Evolutionary conservation across 2,797 vertebrate genomes (phyloP), one percentile per base, ranked within the genome.

Genomic region (Podargus strigoides): DNA sequence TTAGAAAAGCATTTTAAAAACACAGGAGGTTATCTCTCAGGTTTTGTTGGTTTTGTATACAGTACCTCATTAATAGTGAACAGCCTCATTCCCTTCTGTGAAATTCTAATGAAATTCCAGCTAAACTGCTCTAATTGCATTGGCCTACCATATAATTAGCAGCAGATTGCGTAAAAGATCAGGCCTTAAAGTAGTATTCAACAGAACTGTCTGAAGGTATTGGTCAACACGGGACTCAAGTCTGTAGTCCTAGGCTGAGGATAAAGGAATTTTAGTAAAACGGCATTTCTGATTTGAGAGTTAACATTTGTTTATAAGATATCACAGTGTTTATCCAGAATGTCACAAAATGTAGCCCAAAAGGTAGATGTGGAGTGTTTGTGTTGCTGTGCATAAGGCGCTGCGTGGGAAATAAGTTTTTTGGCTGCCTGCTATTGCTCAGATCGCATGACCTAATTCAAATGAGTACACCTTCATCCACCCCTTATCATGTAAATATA

Each of bases 361-460:
- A 89, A 80, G 12, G 56, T 76, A 9, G 15, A 12, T 1, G 4
- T 64, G 58, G 4, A 22, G 7, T 62, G 14, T 76, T 79, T 90
- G 39, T 14, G 1, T 32, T 81, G 41, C 27, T 46, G 19, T 28
- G 23, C 0, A 0, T 21, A 50, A 12, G 24, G 30, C 27, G 72
- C 22, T 42, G 22, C 17, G 12, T 55, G 55, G 56, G 55, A 59
- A 62, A 49, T 44, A 0, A 6, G 7, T 11, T 27, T 82, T 91
- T 50, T 90, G 55, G 10, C 41, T 66, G 28, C 22, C 20, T 85
- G 18, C 23, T 86, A 2, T 72, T 89, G 16, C n/a, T 95, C 63
- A 64, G 52, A 60, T 16, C 4, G 13, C 24, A 8, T 24, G 30
- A 60, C 22, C 32, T 60, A 14, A 41, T 30, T 58, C 15, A 72